A percentile compares a stretch with the other conserved stretches of the same genome.
Conservation (phyloP, 2,113 vertebrate species). For the Hemichromis elongatus region DNA sequence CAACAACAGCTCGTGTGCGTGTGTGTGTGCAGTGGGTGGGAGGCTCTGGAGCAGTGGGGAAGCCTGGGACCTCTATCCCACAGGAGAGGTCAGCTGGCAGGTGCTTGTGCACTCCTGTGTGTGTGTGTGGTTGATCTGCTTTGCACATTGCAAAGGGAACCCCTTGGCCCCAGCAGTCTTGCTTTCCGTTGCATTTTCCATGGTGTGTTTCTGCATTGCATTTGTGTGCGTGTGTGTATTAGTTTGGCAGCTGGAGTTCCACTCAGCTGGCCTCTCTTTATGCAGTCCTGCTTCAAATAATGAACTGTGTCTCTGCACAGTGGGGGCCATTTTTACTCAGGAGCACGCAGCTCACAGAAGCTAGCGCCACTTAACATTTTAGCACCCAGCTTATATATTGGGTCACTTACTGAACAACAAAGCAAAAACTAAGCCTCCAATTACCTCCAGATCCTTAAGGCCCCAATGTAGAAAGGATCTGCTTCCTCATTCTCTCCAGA, state of each 20-base stretch:
- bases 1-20: not conserved
- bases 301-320: slow-evolving; percentile 64
- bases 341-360: slow-evolving; percentile 35
- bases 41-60: not conserved
- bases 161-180: slow-evolving; percentile 38
- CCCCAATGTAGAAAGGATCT: slow-evolving; percentile 26
- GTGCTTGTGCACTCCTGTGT: slow-evolving; percentile 12
- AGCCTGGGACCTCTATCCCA: slow-evolving; percentile 2
- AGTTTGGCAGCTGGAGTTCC: slow-evolving; percentile 68
- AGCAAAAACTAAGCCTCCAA: not conserved
- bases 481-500: not conserved
- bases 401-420: slow-evolving; percentile 5
- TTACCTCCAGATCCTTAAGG: not conserved
- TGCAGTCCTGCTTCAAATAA: slow-evolving; percentile 68
- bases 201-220: slow-evolving; percentile 15
- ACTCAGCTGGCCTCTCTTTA: slow-evolving; percentile 66
- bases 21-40: not conserved
- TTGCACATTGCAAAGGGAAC: slow-evolving; percentile 47
- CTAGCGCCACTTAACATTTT: slow-evolving; percentile 44
- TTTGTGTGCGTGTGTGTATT: slow-evolving; percentile 13
- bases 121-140: slow-evolving; percentile 20
- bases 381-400: slow-evolving; percentile 10
- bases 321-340: slow-evolving; percentile 52
- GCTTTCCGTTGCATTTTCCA: slow-evolving; percentile 59
- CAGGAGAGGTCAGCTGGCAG: slow-evolving; percentile 48